phyloP scores from a whole-genome alignment of 92 coral and sea anemone genomes.

The Isaurus tuberculatus region DNA sequence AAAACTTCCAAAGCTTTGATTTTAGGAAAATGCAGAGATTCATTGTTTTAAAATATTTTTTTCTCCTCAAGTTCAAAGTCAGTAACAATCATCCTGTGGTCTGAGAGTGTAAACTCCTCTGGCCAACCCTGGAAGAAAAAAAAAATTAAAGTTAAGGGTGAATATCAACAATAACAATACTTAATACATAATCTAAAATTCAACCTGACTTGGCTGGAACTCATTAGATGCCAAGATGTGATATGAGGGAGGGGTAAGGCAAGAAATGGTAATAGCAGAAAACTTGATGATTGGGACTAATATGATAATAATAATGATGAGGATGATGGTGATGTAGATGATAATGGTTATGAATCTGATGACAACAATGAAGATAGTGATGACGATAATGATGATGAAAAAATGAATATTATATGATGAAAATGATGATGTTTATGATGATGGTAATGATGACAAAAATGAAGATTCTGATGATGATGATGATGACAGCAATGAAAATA shows the following conservation, averaged over 20 bases:
- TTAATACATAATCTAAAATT: no score
- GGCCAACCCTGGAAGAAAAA: conserved; percentile 83
- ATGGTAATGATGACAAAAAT: neutral
- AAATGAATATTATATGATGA: neutral
- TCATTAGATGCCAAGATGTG: no score
- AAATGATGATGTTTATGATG: neutral
- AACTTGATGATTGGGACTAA: neutral
- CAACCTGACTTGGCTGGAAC: no score
- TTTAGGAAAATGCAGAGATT: neutral
- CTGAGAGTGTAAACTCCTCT: conserved; percentile 84
- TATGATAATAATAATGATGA: neutral
- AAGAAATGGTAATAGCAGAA: no score
- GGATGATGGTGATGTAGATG: neutral
- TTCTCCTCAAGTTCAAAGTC: conserved; percentile 81
- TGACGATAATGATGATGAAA: no score
- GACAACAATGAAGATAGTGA: no score
- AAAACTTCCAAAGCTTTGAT: neutral
- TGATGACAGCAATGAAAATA: neutral
- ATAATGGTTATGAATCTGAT: neutral
- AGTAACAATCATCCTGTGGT: conserved; percentile 91
- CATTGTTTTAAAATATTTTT: neutral
- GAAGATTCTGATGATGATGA: neutral
- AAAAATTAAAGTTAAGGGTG: neutral
- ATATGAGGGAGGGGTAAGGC: no score
- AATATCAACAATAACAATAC: neutral